These are phyloP conservation scores for Megalonaias nervosa DNA, from an alignment of 1,140 invertebrate species.

Conservation along the genomic window DNA sequence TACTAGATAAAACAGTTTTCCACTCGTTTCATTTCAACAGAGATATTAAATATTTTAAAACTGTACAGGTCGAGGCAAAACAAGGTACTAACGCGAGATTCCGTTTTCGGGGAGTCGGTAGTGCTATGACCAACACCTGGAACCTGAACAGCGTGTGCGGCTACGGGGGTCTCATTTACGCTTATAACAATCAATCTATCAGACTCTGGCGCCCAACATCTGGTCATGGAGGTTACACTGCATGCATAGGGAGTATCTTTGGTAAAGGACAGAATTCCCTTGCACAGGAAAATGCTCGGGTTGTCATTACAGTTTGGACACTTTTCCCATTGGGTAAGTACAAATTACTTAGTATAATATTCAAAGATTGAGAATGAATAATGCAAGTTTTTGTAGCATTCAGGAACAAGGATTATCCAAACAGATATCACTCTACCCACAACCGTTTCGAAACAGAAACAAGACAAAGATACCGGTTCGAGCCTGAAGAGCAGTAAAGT, in stretches of 20 bases:
- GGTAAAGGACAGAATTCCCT: neutral
- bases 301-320: slow-evolving; percentile 1
- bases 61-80: neutral
- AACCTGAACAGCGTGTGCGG: neutral
- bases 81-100: neutral
- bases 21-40: no score
- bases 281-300: neutral
- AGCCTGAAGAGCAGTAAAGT: no score
- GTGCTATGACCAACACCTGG: neutral
- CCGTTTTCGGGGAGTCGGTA: neutral
- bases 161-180: slow-evolving; percentile 2
- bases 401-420: no score
- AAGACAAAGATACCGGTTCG: no score
- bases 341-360: no score
- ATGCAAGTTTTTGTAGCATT: no score
- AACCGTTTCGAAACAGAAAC: no score
- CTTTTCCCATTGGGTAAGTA: neutral
- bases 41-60: no score
- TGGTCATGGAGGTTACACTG: neutral
- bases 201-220: neutral
- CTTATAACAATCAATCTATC: neutral
- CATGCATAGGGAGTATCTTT: neutral
- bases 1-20: no score
- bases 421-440: no score
- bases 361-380: no score